These are phyloP conservation scores for Leptodactylus fallax DNA, from an alignment of 2,797 vertebrate genomes.

Conservation along the genomic window DNA sequence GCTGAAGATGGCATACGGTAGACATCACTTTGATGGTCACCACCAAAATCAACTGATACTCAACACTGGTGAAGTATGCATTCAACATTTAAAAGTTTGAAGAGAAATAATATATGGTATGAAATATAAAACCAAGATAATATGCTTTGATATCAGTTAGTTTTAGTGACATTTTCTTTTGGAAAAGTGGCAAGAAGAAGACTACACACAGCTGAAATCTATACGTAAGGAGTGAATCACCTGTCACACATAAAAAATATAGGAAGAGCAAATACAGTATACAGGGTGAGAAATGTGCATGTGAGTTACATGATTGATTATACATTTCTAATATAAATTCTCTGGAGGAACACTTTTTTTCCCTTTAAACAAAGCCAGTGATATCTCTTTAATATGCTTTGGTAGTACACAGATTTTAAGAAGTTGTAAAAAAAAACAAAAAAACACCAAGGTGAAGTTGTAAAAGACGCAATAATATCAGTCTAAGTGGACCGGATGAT, in stretches of 20 bases:
- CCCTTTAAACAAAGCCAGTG: background rate
- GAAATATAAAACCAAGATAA: too few species aligned
- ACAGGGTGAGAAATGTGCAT: background rate
- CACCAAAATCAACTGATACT: background rate
- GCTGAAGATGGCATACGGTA: too few species aligned
- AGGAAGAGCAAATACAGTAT: too few species aligned
- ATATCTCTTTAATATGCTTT: background rate
- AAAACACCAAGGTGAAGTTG: conserved; percentile 14
- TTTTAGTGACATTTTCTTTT: too few species aligned
- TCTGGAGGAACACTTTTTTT: background rate
- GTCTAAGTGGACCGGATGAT: conserved; percentile 39
- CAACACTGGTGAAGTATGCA: background rate
- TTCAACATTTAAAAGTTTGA: too few species aligned
- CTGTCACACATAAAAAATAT: too few species aligned
- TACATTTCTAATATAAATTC: background rate
- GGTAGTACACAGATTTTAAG: background rate
- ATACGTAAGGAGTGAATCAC: too few species aligned
- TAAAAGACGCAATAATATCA: conserved; percentile 51
- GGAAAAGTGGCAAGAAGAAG: background rate
- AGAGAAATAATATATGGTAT: background rate
- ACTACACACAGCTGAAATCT: too few species aligned
- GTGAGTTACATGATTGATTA: background rate
- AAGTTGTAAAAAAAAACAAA: conserved; percentile 11
- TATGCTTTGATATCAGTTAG: background rate
- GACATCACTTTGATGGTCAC: background rate